Conservation (phyloP, 2,888 invertebrate species). For the Drosophila mayaguana region DNA sequence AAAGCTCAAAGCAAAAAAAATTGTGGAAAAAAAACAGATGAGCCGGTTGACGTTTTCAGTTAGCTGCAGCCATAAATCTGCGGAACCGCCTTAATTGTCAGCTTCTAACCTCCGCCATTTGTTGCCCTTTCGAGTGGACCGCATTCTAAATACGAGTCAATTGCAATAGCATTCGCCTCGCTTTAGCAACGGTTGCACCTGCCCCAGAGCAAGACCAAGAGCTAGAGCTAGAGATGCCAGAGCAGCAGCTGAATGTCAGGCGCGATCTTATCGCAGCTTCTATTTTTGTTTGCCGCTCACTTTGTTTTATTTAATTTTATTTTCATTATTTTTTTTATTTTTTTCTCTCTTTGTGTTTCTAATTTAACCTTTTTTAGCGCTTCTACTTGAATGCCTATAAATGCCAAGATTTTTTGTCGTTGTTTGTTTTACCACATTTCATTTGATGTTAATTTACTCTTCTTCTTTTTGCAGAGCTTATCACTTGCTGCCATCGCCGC, state of each 20-base stretch:
- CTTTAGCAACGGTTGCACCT: constrained; percentile 50
- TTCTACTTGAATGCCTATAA: constrained; percentile 35
- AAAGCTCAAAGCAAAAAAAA: not conserved
- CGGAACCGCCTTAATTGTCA: constrained; percentile 51
- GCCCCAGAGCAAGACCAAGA: constrained; percentile 50
- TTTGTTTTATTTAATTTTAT: constrained; percentile 20
- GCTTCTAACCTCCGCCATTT: constrained; percentile 67
- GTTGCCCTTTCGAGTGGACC: constrained; percentile 65
- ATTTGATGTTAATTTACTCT: constrained; percentile 23
- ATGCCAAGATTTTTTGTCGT: constrained; percentile 39
- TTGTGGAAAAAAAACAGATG: not conserved
- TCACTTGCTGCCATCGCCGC: constrained; percentile 78
- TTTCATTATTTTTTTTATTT: not conserved
- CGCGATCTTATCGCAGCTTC: constrained; percentile 72
- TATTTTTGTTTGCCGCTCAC: constrained; percentile 75
- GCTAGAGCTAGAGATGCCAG: constrained; percentile 2
- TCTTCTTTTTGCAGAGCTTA: constrained; percentile 79
- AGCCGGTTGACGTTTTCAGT: constrained; percentile 22
- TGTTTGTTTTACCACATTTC: constrained; percentile 30
- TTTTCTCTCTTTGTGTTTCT: constrained; percentile 34
- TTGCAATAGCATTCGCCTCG: constrained; percentile 32
- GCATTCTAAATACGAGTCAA: constrained; percentile 66
- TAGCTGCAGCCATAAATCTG: constrained; percentile 43
- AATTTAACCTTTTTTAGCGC: constrained; percentile 67
- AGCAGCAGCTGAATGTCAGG: constrained; percentile 71